Percentiles rank a stretch among this genome's conserved stretches.
These are phyloP conservation scores for Salvelinus alpinus DNA, from an alignment of 2,113 vertebrate species.

Conservation along the genomic window DNA sequence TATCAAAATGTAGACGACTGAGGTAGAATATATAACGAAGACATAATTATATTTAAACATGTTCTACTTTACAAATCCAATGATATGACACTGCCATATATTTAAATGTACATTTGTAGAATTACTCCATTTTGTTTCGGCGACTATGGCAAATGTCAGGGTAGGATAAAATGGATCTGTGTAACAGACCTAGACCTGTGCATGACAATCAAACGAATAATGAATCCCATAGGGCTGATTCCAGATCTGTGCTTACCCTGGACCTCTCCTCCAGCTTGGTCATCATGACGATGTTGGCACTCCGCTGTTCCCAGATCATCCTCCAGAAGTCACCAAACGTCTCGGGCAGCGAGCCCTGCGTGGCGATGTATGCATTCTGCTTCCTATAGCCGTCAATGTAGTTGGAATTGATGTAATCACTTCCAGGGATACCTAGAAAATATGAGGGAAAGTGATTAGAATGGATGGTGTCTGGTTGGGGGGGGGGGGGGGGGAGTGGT, in stretches of 20 bases:
- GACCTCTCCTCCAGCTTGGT: slow-evolving; percentile 96
- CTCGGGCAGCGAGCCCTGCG: slow-evolving; percentile 92
- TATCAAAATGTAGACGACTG: too few relatives aligned
- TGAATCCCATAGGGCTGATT: too few relatives aligned
- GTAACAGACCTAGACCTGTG: too few relatives aligned
- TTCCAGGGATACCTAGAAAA: slow-evolving; percentile 90
- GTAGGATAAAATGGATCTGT: too few relatives aligned
- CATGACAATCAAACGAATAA: too few relatives aligned
- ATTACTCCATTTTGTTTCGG: too few relatives aligned
- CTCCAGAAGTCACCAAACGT: slow-evolving; percentile 99
- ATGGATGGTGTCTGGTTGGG: not conserved
- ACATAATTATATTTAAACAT: too few relatives aligned
- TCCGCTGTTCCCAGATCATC: slow-evolving; percentile 98
- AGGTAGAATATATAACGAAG: too few relatives aligned
- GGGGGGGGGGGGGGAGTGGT: not conserved
- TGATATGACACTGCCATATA: too few relatives aligned
- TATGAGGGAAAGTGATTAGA: not conserved
- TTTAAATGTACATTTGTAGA: too few relatives aligned
- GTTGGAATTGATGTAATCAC: slow-evolving; percentile 97
- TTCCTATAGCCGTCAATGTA: slow-evolving; percentile 99
- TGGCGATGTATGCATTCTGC: slow-evolving; percentile 98
- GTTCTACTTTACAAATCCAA: too few relatives aligned
- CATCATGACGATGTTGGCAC: slow-evolving; percentile 98
- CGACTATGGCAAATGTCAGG: too few relatives aligned
- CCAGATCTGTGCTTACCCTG: slow-evolving; percentile 79